Base-by-base conservation (phyloP, 2,888 invertebrate genomes). In the Alsophila aescularia region DNA sequence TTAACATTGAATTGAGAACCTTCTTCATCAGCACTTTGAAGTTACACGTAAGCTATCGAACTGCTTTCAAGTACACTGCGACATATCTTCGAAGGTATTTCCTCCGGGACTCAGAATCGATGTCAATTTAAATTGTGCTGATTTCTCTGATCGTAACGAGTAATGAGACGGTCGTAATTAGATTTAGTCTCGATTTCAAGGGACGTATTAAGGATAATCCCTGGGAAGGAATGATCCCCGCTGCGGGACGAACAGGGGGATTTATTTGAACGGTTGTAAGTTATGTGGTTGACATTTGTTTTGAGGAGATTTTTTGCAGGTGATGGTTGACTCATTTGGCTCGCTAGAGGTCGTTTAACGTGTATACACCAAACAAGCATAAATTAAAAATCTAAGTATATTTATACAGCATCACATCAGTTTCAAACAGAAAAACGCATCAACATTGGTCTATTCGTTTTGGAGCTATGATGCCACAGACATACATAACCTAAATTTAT, bases 161-260 rank as follows among this genome's bases (percentile, higher is more conserved):
- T 87, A 85, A 87, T 83, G 83, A 84, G 79, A 73, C 62, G 68
- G 63, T 51, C 73, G 76, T 83, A 85, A 87, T 87, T 86, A 83
- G 79, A 77, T 82, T 79, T 70, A 65, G 71, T 65, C 70, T 68
- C 70, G 45, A 65, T 72, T 75, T 70, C 48, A 56, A 54, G 52
- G 52, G 52, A 57, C 45, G 50, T 44, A 51, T 50, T 52, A 47
- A 50, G 52, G 48, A 58, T 58, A 34, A 57, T 58, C 45, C 53
- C 45, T 53, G 44, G 36, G 43, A 41, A 29, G 34, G 52, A 55
- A 45, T 35, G 50, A 34, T 44, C 15, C 35, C 29, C 16, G 49
- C 44, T 32, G 9, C 10, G 39, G 44, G 29, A 15, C 27, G 43
- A 24, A 49, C 44, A 34, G 32, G 24, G 27, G 37, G 54, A 55